phyloP scores from a whole-genome alignment of 2,113 vertebrate species.

The Brienomyrus brachyistius region DNA sequence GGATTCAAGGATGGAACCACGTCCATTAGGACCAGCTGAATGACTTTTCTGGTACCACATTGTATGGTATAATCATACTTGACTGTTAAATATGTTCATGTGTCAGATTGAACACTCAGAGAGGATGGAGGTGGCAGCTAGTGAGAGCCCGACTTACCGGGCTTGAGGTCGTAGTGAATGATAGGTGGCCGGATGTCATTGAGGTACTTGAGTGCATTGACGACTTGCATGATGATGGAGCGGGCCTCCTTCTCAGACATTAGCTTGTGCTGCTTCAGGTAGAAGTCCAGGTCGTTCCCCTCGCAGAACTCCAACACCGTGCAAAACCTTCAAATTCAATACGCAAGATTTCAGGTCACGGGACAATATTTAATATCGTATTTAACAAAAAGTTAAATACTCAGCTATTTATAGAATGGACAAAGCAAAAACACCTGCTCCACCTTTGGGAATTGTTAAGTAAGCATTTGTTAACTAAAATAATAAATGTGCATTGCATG shows the following conservation, averaged over 20 bases:
- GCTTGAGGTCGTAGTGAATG: constrained; percentile 96
- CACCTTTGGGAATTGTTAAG: not conserved
- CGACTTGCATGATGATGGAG: constrained; percentile 94
- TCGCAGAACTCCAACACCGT: constrained; percentile 94
- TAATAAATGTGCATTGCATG: not conserved
- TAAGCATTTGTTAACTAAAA: not conserved
- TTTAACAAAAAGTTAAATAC: not conserved
- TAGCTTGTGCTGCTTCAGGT: constrained; percentile 94
- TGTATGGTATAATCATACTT: not conserved
- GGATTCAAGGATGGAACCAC: not conserved
- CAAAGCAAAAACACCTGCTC: not conserved
- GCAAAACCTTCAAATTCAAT: constrained; percentile 72
- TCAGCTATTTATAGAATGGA: not conserved
- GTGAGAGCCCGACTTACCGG: constrained; percentile 59
- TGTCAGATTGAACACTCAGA: not conserved
- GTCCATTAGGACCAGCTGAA: not conserved
- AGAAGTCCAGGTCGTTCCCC: constrained; percentile 92
- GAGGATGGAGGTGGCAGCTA: not conserved
- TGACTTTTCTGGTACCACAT: not conserved
- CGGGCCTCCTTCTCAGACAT: constrained; percentile 91
- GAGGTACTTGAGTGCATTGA: constrained; percentile 94
- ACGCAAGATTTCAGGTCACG: not conserved
- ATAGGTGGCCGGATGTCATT: constrained; percentile 93
- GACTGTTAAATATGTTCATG: not conserved
- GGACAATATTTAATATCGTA: not conserved